phyloP scores from a whole-genome alignment of 2,113 vertebrate species.

The Varanus salvator region DNA sequence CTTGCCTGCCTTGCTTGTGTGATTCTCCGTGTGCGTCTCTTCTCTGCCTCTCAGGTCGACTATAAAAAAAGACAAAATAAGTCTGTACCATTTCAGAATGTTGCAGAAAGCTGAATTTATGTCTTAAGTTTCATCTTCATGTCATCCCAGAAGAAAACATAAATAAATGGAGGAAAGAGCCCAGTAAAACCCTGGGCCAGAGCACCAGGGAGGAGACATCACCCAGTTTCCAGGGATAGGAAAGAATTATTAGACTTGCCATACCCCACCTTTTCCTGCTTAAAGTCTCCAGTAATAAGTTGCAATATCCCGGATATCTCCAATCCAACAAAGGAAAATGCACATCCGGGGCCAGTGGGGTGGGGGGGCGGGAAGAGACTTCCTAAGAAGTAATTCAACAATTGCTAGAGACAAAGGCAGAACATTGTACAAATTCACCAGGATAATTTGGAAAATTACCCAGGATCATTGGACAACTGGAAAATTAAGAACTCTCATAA shows the following conservation, averaged over 20 bases:
- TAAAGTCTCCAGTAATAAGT: neutral
- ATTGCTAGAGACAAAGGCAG: neutral
- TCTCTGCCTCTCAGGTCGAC: constrained; percentile 73
- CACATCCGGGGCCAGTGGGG: too few relatives aligned
- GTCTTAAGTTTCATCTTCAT: neutral
- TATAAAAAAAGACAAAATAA: constrained; percentile 39
- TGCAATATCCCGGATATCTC: too few relatives aligned
- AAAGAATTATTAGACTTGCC: neutral
- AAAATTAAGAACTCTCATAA: neutral
- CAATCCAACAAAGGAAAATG: too few relatives aligned
- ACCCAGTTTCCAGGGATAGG: neutral
- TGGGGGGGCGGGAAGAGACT: too few relatives aligned
- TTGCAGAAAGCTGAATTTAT: rapidly evolving
- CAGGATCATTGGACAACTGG: neutral
- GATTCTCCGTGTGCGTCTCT: constrained; percentile 77
- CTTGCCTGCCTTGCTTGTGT: constrained; percentile 87
- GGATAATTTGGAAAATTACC: neutral
- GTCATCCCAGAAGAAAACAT: neutral
- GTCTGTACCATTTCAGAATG: constrained; percentile 19
- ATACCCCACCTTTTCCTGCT: neutral
- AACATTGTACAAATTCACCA: too few relatives aligned
- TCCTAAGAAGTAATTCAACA: neutral
- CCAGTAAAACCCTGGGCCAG: neutral
- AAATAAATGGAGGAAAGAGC: neutral
- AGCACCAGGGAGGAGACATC: neutral